Percentiles rank a stretch among this genome's conserved stretches.
phyloP scores from a whole-genome alignment of 2,888 invertebrate genomes.

The Julus scanicus region DNA sequence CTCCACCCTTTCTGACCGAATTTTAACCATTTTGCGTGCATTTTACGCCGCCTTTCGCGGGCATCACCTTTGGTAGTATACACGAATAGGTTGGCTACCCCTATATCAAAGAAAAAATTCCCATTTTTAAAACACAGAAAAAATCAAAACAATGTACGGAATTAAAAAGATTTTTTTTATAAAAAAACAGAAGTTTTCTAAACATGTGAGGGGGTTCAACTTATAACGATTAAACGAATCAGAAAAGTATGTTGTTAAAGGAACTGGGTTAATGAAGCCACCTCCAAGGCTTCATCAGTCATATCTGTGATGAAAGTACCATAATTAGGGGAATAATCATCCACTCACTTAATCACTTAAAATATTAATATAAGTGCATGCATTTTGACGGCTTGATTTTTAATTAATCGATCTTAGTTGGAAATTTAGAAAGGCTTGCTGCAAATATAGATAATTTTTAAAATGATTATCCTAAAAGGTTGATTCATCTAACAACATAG shows the following conservation, averaged over 20 bases:
- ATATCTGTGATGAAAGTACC: neutral
- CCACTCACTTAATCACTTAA: neutral
- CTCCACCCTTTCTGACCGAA: constrained; percentile 54
- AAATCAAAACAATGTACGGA: neutral
- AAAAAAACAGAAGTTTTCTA: neutral
- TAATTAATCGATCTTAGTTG: too few relatives aligned
- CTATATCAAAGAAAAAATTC: neutral
- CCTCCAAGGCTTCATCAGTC: neutral
- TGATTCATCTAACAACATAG: neutral
- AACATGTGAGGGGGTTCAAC: neutral
- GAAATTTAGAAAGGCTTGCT: too few relatives aligned
- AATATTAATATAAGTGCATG: too few relatives aligned
- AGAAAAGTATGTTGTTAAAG: neutral
- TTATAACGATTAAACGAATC: neutral
- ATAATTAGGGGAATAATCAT: neutral
- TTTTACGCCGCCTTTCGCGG: neutral
- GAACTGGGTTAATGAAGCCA: neutral
- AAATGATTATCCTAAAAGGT: too few relatives aligned
- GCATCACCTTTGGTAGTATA: neutral
- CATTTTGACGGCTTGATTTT: too few relatives aligned
- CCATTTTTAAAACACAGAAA: neutral
- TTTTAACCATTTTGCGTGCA: constrained; percentile 18
- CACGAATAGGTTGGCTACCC: constrained; percentile 12
- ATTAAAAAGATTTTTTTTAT: neutral
- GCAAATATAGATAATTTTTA: too few relatives aligned